Evolutionary conservation across 1,140 invertebrate genomes (phyloP).

Genomic region (Anastrepha obliqua): DNA sequence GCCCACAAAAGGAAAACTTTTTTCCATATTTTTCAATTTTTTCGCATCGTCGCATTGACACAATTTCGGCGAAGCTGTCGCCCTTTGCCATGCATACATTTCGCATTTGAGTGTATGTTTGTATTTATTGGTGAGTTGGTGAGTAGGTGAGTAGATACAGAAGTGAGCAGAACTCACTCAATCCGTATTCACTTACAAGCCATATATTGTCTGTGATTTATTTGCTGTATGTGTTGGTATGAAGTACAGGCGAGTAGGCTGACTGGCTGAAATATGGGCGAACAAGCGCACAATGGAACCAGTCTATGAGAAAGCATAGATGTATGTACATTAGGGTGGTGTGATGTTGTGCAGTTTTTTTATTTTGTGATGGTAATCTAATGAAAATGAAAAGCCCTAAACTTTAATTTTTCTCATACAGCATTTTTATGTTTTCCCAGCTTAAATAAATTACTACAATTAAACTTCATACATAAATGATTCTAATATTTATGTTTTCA

Average conservation of each 20-base stretch:
- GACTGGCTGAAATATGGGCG: not conserved
- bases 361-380: too few relatives aligned
- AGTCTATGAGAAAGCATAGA: not conserved
- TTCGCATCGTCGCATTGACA: not conserved
- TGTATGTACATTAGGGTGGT: not conserved
- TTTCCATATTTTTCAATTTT: not conserved
- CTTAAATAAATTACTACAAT: too few relatives aligned
- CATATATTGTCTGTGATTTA: slow-evolving; percentile 31
- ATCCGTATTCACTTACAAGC: slow-evolving; percentile 1
- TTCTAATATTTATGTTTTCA: too few relatives aligned
- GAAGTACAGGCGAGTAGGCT: not conserved
- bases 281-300: not conserved
- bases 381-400: too few relatives aligned
- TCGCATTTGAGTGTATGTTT: not conserved
- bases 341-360: too few relatives aligned
- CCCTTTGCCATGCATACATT: not conserved
- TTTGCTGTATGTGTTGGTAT: not conserved
- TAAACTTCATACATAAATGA: too few relatives aligned
- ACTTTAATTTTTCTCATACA: too few relatives aligned
- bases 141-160: not conserved
- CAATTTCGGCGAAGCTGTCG: not conserved
- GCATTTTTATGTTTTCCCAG: too few relatives aligned
- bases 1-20: not conserved
- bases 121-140: not conserved
- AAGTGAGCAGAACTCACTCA: not conserved